phyloP scores from a whole-genome alignment of 2,113 vertebrate genomes.

The Trematocara zebra region DNA sequence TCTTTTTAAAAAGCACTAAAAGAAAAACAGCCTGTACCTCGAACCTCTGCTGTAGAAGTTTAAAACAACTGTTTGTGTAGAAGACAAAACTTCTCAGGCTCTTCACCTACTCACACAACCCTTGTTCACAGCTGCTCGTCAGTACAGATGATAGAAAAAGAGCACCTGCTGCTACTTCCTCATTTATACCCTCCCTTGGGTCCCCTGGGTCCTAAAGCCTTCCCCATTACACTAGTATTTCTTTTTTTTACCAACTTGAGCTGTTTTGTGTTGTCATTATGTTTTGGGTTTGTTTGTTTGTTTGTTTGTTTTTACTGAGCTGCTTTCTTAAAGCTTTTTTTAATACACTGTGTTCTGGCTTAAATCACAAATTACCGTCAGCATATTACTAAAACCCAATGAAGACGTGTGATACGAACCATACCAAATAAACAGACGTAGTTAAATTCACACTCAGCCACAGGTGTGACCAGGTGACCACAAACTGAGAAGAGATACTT shows the following conservation, averaged over 20 bases:
- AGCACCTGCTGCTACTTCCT: too few species aligned
- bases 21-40: too few species aligned
- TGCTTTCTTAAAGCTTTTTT: not conserved
- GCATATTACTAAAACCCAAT: not conserved
- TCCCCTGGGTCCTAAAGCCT: too few species aligned
- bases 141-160: too few species aligned
- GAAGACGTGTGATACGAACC: not conserved
- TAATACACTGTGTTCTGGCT: not conserved
- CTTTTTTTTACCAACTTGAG: not conserved
- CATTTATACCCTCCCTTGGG: too few species aligned
- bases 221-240: too few species aligned
- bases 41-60: too few species aligned
- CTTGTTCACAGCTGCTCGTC: too few species aligned
- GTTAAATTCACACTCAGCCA: not conserved
- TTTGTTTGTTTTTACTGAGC: not conserved
- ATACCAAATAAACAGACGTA: not conserved
- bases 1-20: too few species aligned
- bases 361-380: not conserved
- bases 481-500: not conserved
- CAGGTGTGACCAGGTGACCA: not conserved
- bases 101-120: too few species aligned
- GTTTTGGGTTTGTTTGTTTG: not conserved
- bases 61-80: too few species aligned
- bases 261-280: not conserved
- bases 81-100: too few species aligned